Base-by-base conservation (phyloP, 1,140 invertebrate genomes). In the Idris sp. region DNA sequence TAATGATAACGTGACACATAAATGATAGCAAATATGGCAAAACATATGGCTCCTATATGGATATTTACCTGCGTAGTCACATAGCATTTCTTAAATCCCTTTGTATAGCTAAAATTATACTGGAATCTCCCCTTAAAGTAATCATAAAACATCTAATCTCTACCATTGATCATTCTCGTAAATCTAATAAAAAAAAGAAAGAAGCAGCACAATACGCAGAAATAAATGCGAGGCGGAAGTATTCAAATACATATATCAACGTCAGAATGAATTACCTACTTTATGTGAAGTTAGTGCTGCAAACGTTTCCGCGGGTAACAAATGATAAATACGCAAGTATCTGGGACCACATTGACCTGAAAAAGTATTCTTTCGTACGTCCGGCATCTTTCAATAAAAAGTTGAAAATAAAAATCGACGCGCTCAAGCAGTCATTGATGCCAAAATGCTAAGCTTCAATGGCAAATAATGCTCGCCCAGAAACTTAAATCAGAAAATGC, bases 241-340 rank as follows among this genome's bases (percentile, higher is more conserved):
- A 48, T 22, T 43, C 36, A 48, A 48, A 67, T 28, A 22, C 51
- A 67, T 67, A 35, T 48, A 67, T 67, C 62, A 67, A 67, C 33
- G 62, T 67, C 62, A 18, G 18, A 48, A 67, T 67, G 62, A 67
- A 67, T 67, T 56, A 56, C 62, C 51, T 67, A 48, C 51, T 67
- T 56, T 54, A 38, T 40, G 49, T 41, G 49, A 48, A 65, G 40
- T 48, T 56, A 22, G 38, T 33, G 25, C n/a, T 31, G 51, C 49
- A 48, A 65, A 40, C 49, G 40, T 41, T 56, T 49, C 28, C 19
- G 28, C 13, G 51, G 49, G 25, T 54, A 67, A 67, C 62, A 58
- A 49, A 56, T 51, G 33, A 53, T 38, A 58, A 68, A 68, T 67
- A 67, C 43, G 62, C 43, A 56, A 67, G 49, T 67, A 41, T 15